Evolutionary conservation across 2,888 invertebrate species (phyloP).

Genomic region (Sipha maydis): DNA sequence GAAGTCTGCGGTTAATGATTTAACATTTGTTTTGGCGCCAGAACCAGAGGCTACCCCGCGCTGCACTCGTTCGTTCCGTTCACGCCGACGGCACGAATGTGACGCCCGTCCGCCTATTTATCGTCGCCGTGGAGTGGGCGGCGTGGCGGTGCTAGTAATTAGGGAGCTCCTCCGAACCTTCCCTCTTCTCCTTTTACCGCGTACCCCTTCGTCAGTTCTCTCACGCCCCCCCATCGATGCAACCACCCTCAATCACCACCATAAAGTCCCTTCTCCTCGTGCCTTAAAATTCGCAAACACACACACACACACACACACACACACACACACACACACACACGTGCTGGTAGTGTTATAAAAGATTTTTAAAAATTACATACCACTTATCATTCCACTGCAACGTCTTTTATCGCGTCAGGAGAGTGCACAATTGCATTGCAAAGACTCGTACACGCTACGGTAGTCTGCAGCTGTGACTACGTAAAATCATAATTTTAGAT

Average conservation of each 20-base stretch:
- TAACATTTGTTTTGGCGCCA: constrained; percentile 62
- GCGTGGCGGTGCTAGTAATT: constrained; percentile 43
- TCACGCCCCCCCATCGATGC: too few relatives aligned
- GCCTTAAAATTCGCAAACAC: background rate
- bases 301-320: too few relatives aligned
- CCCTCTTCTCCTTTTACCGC: background rate
- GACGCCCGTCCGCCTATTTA: background rate
- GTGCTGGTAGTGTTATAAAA: too few relatives aligned
- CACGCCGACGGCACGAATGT: background rate
- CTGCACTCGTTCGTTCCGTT: background rate
- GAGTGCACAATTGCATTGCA: too few relatives aligned
- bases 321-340: too few relatives aligned
- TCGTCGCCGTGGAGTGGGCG: background rate
- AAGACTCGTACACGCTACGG: too few relatives aligned
- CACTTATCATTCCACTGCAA: background rate
- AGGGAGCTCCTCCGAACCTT: constrained; percentile 18
- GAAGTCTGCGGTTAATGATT: constrained; percentile 60
- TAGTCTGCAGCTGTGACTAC: too few relatives aligned
- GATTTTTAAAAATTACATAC: background rate
- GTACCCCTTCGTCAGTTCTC: background rate
- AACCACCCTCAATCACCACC: too few relatives aligned
- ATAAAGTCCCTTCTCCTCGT: background rate
- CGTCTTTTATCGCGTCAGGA: background rate
- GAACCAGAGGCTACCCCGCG: constrained; percentile 29
- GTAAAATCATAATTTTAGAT: too few relatives aligned